phyloP scores from a whole-genome alignment of 2,113 vertebrate species.

The Herpetotheres cachinnans region DNA sequence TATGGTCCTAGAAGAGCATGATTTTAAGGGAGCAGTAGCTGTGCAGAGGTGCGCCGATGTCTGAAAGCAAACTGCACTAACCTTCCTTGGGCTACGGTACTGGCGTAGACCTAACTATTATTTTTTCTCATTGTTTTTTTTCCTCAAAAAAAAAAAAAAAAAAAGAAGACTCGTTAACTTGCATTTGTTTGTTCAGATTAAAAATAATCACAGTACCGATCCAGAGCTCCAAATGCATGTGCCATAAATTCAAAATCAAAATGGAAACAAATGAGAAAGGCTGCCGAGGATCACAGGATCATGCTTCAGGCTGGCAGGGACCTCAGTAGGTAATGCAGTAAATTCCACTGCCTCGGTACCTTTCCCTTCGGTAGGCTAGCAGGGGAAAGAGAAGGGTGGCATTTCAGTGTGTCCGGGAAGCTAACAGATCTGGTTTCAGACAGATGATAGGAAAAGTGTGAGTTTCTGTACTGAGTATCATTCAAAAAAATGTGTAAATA shows the following conservation, averaged over 20 bases:
- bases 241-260: background rate
- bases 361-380: background rate
- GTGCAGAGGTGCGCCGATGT: background rate
- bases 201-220: background rate
- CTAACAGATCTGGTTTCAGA: background rate
- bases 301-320: background rate
- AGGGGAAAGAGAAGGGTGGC: background rate
- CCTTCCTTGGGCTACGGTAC: background rate
- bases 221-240: background rate
- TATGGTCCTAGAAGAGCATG: background rate
- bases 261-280: background rate
- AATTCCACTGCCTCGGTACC: background rate
- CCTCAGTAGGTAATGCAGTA: background rate
- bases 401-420: background rate
- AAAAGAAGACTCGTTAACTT: background rate
- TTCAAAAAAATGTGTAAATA: background rate
- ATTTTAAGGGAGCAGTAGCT: background rate
- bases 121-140: background rate
- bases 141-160: too few species aligned
- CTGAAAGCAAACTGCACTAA: background rate
- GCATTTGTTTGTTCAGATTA: background rate
- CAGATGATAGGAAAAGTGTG: background rate
- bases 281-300: background rate
- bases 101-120: rapidly evolving
- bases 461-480: background rate